Base-by-base conservation (phyloP, 2,888 invertebrate genomes). In the Drosophila prostipennis region DNA sequence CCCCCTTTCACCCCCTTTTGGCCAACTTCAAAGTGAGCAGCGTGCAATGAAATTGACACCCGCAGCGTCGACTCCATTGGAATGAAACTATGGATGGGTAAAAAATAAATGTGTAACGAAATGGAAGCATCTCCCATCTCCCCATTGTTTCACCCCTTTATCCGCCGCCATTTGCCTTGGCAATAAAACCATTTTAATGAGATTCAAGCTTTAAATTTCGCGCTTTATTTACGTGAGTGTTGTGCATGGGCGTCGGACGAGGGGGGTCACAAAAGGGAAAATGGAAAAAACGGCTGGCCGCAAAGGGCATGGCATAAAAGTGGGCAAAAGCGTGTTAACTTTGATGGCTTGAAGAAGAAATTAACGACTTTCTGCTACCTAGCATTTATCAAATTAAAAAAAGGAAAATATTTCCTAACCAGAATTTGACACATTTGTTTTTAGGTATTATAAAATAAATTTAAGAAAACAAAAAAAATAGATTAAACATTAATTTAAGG, bases 131-230 rank as follows among this genome's bases (percentile, higher is more conserved):
- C 48, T 43, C 40, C 36, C 52, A 19, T 23, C 59, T 29, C 29
- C 58, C 56, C 58, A 13, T 6, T 46, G 23, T 10, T 39, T n/a
- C 13, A 16, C 36, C 49, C 26, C 48, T 14, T 42, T 59, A 42
- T 32, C 45, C 26, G 16, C 19, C 34, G 26, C 39, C 53, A 55
- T 55, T 43, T 52, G 45, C 45, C 63, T 63, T 73, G 75, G 84
- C 75, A 84, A 84, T 84, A 87, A 84, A 84, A 87, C 58, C 78
- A 73, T 84, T 84, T 84, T 84, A 84, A 84, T 84, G 84, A 87
- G 81, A 84, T 84, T 84, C 81, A 72, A 80, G 87, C 87, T 84
- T 84, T 84, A 84, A 84, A 84, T 80, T 84, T 87, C 55, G 77
- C 81, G 80, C 85, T 81, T 84, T 87, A 84, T 80, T 87, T 84